phyloP scores from a whole-genome alignment of 2,797 vertebrate species.

The Podarcis siculus region DNA sequence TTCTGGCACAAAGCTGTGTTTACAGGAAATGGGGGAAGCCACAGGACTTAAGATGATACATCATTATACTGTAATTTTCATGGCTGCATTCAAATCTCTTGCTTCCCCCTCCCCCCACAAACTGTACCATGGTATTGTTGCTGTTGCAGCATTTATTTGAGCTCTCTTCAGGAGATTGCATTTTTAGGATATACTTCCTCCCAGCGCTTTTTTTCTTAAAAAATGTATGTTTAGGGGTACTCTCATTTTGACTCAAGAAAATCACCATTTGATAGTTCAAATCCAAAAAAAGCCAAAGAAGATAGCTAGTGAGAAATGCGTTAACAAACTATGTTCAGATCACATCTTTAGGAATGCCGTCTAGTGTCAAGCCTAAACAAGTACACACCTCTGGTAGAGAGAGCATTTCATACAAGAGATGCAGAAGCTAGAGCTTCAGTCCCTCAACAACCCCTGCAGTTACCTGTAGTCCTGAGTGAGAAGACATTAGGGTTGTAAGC shows the following conservation, averaged over 20 bases:
- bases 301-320: not conserved
- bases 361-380: not conserved
- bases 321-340: not conserved
- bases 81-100: constrained; percentile 42
- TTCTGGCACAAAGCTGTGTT: constrained; percentile 20
- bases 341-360: not conserved
- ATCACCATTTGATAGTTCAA: too few species aligned
- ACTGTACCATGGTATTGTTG: constrained; percentile 18
- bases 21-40: constrained; percentile 15
- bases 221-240: too few species aligned
- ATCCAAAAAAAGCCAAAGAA: not conserved
- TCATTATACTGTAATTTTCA: constrained; percentile 60
- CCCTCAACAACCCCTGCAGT: too few species aligned
- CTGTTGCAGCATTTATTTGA: constrained; percentile 30
- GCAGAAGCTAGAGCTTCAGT: not conserved
- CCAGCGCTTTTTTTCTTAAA: too few species aligned
- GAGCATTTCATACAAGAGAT: not conserved
- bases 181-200: not conserved
- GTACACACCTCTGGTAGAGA: not conserved
- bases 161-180: constrained; percentile 30
- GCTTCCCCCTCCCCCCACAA: constrained; percentile 25
- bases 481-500: not conserved
- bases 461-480: not conserved
- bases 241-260: too few species aligned
- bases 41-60: constrained; percentile 10